Percentiles rank a stretch among this genome's conserved stretches.
Conservation (phyloP, 2,113 vertebrate species). For the Drymodes brunneopygia region DNA sequence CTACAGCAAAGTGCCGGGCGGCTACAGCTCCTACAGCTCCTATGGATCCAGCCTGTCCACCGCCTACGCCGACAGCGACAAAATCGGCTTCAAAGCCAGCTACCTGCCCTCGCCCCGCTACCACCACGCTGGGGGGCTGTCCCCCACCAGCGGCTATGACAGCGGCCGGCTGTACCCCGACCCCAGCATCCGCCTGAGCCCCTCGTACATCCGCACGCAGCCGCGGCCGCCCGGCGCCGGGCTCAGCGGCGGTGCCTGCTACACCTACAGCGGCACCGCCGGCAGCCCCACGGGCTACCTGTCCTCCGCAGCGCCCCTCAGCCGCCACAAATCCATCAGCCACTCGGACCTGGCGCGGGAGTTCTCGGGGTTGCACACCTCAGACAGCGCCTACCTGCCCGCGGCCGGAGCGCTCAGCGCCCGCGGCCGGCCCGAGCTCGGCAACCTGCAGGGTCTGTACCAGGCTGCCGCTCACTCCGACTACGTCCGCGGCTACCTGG, state of each 20-base stretch:
- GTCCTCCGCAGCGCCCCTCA: constrained; percentile 69
- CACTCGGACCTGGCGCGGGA: constrained; percentile 89
- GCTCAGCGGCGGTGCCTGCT: constrained; percentile 69
- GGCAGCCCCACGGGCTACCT: constrained; percentile 69
- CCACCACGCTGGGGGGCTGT: constrained; percentile 50
- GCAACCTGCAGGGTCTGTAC: constrained; percentile 65
- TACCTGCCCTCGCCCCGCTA: constrained; percentile 76
- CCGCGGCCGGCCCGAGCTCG: constrained; percentile 45
- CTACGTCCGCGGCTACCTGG: constrained; percentile 64
- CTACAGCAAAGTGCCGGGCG: constrained; percentile 73
- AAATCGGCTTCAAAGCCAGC: constrained; percentile 77
- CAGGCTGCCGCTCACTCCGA: constrained; percentile 53
- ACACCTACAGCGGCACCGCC: constrained; percentile 16
- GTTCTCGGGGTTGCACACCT: constrained; percentile 77
- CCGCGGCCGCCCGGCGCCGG: constrained; percentile 68
- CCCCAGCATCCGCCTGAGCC: constrained; percentile 63
- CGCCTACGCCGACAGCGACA: constrained; percentile 79
- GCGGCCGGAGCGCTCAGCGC: neutral
- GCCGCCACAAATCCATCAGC: constrained; percentile 84
- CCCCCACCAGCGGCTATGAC: constrained; percentile 74
- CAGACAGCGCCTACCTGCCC: constrained; percentile 45
- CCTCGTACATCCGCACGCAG: constrained; percentile 72
- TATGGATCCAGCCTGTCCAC: constrained; percentile 78
- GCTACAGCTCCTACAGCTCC: constrained; percentile 85
- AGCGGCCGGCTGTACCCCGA: constrained; percentile 77